Conservation (phyloP, 2,113 vertebrate genomes). For the Varanus komodoensis region DNA sequence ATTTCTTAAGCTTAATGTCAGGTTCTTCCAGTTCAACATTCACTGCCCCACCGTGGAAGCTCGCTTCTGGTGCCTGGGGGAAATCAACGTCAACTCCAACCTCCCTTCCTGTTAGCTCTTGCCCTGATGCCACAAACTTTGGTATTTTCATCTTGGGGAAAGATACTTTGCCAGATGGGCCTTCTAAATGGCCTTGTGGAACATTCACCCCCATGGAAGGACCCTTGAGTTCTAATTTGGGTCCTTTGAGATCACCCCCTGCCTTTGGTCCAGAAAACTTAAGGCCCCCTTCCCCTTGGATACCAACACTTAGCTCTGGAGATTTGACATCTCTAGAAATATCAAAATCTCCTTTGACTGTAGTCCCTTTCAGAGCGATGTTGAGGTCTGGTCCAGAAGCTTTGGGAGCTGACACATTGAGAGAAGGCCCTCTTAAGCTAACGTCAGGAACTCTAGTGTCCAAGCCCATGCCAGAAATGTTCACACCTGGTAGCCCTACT, state of each 20-base stretch:
- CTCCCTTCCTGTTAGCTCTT: slow-evolving; percentile 74
- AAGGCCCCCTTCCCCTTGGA: slow-evolving; percentile 49
- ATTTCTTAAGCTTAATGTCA: slow-evolving; percentile 81
- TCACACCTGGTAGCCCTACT: background rate
- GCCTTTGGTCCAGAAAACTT: slow-evolving; percentile 67
- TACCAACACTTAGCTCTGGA: slow-evolving; percentile 5
- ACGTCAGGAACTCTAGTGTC: slow-evolving; percentile 42
- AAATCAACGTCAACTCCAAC: slow-evolving; percentile 79
- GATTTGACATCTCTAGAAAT: slow-evolving; percentile 19
- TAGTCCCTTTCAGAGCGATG: slow-evolving; percentile 71
- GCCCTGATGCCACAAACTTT: slow-evolving; percentile 70
- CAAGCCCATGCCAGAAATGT: background rate
- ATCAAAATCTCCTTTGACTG: slow-evolving; percentile 56
- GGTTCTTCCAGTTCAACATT: slow-evolving; percentile 78
- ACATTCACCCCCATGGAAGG: background rate
- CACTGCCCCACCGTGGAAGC: slow-evolving; percentile 47
- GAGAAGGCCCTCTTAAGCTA: slow-evolving; percentile 64
- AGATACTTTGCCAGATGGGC: slow-evolving; percentile 66
- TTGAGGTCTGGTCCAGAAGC: slow-evolving; percentile 8
- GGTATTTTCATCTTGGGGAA: slow-evolving; percentile 83
- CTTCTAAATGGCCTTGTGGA: slow-evolving; percentile 50
- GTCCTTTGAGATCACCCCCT: slow-evolving; percentile 53
- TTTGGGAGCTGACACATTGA: slow-evolving; percentile 9
- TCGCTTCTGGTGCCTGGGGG: slow-evolving; percentile 20
- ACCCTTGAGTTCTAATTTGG: slow-evolving; percentile 36